phyloP scores from a whole-genome alignment of 2,797 vertebrate genomes.

The Liasis olivaceus region DNA sequence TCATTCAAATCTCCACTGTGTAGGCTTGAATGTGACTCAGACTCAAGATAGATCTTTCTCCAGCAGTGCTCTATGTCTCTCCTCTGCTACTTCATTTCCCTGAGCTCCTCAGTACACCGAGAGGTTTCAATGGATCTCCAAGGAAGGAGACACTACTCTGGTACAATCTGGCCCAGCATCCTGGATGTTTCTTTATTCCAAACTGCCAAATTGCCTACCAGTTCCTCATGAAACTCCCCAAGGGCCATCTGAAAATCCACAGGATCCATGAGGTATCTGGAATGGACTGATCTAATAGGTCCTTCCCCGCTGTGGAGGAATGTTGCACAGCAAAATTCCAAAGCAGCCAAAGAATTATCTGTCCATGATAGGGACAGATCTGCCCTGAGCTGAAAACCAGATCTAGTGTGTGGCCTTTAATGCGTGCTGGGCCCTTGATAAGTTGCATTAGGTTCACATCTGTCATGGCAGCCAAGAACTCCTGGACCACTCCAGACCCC shows the following conservation, averaged over 20 bases:
- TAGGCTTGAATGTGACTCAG: not conserved
- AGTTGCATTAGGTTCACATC: not conserved
- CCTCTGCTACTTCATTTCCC: not conserved
- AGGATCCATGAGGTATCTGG: not conserved
- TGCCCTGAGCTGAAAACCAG: not conserved
- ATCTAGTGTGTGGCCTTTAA: not conserved
- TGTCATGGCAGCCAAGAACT: not conserved
- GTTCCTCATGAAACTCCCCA: not conserved
- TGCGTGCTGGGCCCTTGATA: not conserved
- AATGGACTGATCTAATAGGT: not conserved
- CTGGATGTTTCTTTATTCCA: not conserved
- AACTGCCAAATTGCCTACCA: not conserved
- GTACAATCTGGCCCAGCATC: not conserved
- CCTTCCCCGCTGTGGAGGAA: not conserved
- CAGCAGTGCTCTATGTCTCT: not conserved
- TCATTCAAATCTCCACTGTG: not conserved
- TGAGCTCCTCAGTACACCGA: no score
- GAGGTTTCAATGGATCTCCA: no score
- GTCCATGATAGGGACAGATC: not conserved
- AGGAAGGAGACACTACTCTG: not conserved
- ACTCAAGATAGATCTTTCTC: not conserved
- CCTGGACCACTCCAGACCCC: not conserved
- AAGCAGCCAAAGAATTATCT: not conserved
- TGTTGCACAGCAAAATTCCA: not conserved
- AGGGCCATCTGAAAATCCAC: not conserved